Conservation (phyloP, 2,888 invertebrate genomes). For the Dryocosmus kuriphilus region DNA sequence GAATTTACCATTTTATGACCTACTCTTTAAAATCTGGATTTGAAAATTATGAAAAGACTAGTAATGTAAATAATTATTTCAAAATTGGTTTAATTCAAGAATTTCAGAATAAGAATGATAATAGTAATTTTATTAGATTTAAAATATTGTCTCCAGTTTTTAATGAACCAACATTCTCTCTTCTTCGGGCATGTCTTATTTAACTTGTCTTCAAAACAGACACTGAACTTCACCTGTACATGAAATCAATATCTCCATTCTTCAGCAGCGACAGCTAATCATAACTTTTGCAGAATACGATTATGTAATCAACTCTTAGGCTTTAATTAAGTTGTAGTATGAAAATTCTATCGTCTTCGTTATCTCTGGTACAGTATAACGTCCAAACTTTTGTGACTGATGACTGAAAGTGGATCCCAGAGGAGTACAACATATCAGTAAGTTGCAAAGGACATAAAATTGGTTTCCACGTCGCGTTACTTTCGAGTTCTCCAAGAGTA, state of each 20-base stretch:
- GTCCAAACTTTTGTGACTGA: conserved; percentile 28
- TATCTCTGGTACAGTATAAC: background rate
- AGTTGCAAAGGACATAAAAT: background rate
- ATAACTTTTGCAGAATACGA: conserved; percentile 5
- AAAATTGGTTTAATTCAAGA: background rate
- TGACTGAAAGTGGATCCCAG: conserved; percentile 20
- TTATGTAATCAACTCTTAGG: conserved; percentile 18
- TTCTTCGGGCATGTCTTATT: background rate
- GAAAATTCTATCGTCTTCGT: conserved; percentile 19
- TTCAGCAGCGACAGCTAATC: conserved; percentile 18
- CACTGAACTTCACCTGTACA: conserved; percentile 17
- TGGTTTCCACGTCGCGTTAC: background rate
- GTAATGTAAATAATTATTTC: background rate
- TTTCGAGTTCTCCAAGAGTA: background rate
- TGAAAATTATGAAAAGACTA: no score
- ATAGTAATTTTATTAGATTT: no score
- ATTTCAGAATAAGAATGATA: background rate
- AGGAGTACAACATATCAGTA: background rate
- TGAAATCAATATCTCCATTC: background rate
- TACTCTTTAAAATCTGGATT: no score
- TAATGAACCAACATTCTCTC: background rate
- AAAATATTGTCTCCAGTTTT: background rate
- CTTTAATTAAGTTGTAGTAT: conserved; percentile 6
- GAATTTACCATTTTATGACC: background rate
- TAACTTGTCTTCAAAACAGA: background rate